A percentile compares a stretch with the other conserved stretches of the same genome.
phyloP scores from a whole-genome alignment of 2,113 vertebrate species.

The Mandrillus leucophaeus region DNA sequence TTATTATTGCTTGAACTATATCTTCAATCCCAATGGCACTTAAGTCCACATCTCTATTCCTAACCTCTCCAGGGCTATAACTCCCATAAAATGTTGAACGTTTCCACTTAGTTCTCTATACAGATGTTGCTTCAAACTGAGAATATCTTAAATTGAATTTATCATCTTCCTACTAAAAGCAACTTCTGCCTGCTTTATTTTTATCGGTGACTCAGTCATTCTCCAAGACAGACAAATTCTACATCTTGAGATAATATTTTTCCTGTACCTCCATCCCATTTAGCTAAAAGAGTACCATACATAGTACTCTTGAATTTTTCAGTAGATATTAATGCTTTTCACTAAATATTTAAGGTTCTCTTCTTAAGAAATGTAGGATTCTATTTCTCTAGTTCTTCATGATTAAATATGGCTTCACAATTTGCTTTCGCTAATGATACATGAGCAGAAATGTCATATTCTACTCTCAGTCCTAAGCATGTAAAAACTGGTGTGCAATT shows the following conservation, averaged over 20 bases:
- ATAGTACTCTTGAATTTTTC: not conserved
- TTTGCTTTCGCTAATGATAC: not conserved
- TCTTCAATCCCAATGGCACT: not conserved
- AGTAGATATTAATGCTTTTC: not conserved
- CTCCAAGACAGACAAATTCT: not conserved
- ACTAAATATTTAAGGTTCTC: not conserved
- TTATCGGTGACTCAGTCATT: not conserved
- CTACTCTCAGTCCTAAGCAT: not conserved
- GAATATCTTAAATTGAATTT: not conserved
- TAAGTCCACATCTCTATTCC: not conserved
- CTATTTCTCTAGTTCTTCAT: not conserved
- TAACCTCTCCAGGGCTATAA: not conserved
- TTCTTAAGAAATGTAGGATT: not conserved
- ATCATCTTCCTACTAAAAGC: not conserved
- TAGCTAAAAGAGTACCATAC: not conserved
- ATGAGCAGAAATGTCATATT: not conserved
- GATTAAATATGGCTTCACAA: not conserved
- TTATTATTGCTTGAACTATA: not conserved
- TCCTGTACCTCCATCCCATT: not conserved
- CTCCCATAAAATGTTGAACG: not conserved
- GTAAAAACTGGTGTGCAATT: not conserved
- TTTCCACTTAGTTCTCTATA: not conserved
- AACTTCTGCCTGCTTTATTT: not conserved
- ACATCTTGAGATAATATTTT: not conserved
- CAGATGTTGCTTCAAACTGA: not conserved